Evolutionary conservation across 2,888 invertebrate genomes (phyloP).

Genomic region (Malacosoma neustria): DNA sequence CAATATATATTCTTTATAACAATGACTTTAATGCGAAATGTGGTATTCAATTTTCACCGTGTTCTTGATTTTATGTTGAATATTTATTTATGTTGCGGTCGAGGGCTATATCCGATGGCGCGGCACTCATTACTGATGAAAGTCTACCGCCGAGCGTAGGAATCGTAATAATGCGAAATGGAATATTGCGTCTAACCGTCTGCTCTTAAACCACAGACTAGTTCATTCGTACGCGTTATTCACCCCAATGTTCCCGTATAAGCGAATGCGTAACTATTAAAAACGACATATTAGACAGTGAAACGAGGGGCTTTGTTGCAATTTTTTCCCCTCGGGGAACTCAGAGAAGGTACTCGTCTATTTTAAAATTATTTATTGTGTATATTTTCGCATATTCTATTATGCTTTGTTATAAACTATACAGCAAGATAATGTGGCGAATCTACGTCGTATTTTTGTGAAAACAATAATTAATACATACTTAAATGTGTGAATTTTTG

Average conservation of each 20-base stretch:
- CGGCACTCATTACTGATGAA: slow-evolving; percentile 54
- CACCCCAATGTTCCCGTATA: slow-evolving; percentile 25
- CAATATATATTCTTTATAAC: slow-evolving; percentile 7
- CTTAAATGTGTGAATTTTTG: too few relatives aligned
- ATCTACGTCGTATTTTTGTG: slow-evolving; percentile 1
- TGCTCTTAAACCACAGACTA: slow-evolving; percentile 45
- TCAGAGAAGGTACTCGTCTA: slow-evolving; percentile 5
- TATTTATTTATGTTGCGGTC: slow-evolving; percentile 39
- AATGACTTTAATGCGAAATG: not conserved
- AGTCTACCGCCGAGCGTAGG: slow-evolving; percentile 42
- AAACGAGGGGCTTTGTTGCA: too few relatives aligned
- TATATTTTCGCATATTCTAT: too few relatives aligned
- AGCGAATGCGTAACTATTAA: slow-evolving; percentile 49
- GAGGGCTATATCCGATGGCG: slow-evolving; percentile 29
- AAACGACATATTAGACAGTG: slow-evolving; percentile 28
- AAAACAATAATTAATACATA: slow-evolving; percentile 1
- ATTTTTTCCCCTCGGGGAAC: slow-evolving; percentile 15
- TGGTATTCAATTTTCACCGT: slow-evolving; percentile 10
- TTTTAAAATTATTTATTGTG: not conserved
- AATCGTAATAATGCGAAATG: slow-evolving; percentile 55
- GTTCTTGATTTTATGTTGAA: slow-evolving; percentile 32
- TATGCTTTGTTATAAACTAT: slow-evolving; percentile 1
- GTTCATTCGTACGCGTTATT: slow-evolving; percentile 24
- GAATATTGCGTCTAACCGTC: slow-evolving; percentile 45
- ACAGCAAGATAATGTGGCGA: not conserved